Conservation (phyloP, 1,140 invertebrate genomes). For the Holcopasites calliopsidis region DNA sequence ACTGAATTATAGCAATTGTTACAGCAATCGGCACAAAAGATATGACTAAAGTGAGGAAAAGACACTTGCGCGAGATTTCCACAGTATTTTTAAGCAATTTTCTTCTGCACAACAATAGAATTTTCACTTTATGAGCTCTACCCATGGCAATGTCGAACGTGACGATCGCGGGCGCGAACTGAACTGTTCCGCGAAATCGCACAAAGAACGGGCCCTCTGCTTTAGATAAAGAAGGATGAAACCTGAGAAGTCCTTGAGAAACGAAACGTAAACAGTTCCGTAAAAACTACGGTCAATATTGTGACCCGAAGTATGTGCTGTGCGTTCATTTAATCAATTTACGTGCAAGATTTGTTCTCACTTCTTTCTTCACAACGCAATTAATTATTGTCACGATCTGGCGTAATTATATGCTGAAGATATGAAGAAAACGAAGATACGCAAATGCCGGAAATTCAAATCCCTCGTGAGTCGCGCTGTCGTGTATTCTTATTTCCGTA, state of each 20-base stretch:
- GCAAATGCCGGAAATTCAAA: too few relatives aligned
- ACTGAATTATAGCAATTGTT: background rate
- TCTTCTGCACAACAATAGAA: too few relatives aligned
- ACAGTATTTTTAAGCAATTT: too few relatives aligned
- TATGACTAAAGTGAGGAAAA: background rate
- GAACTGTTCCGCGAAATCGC: background rate
- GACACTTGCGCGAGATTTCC: background rate
- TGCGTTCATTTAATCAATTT: background rate
- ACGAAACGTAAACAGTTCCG: conserved; percentile 42
- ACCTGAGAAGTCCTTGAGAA: conserved; percentile 52
- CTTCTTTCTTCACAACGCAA: too few relatives aligned
- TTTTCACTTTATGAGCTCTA: too few relatives aligned
- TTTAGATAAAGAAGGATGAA: conserved; percentile 27
- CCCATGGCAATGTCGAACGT: too few relatives aligned
- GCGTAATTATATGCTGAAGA: too few relatives aligned
- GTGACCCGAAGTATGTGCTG: too few relatives aligned
- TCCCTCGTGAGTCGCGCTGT: background rate
- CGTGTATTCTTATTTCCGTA: background rate
- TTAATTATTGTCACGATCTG: too few relatives aligned
- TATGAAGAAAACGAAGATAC: background rate
- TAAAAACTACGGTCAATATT: background rate
- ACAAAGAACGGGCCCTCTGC: background rate
- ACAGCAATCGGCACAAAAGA: background rate
- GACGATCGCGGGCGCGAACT: background rate
- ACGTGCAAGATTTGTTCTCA: background rate